These are phyloP conservation scores for Loriculus beryllinus DNA, from an alignment of 2,797 vertebrate species.

Conservation along the genomic window DNA sequence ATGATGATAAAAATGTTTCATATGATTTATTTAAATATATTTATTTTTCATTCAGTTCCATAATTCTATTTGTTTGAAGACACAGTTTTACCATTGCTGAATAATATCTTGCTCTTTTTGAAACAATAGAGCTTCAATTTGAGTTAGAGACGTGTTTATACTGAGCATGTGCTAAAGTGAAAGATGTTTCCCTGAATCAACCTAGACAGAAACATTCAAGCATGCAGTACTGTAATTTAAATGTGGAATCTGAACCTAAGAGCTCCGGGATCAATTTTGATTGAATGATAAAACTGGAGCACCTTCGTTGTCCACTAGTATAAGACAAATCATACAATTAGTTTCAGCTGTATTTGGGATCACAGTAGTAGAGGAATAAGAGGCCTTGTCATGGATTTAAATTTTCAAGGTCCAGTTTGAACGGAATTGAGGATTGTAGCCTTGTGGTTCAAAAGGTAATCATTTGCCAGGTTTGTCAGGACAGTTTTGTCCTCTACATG, in stretches of 20 bases:
- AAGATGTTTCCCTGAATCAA: background rate
- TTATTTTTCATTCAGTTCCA: background rate
- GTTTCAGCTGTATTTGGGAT: background rate
- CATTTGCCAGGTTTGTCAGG: background rate
- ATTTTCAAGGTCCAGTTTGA: background rate
- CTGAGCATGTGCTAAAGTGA: background rate
- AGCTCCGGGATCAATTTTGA: background rate
- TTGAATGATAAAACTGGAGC: background rate
- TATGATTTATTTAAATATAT: background rate
- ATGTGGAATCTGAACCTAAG: background rate
- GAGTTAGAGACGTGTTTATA: background rate
- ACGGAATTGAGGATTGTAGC: background rate
- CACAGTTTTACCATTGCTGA: background rate
- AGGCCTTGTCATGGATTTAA: background rate
- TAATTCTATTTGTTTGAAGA: background rate
- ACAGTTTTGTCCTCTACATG: background rate
- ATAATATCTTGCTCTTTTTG: background rate
- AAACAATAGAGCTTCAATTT: background rate
- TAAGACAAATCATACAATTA: background rate
- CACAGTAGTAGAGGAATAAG: background rate
- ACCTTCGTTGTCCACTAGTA: background rate
- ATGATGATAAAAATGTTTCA: background rate
- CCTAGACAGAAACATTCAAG: background rate
- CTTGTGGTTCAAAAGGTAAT: background rate
- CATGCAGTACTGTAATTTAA: background rate